Percentiles rank a stretch among this genome's conserved stretches.
These are phyloP conservation scores for Pipistrellus nathusii DNA, from an alignment of 2,797 vertebrate genomes.

Conservation along the genomic window DNA sequence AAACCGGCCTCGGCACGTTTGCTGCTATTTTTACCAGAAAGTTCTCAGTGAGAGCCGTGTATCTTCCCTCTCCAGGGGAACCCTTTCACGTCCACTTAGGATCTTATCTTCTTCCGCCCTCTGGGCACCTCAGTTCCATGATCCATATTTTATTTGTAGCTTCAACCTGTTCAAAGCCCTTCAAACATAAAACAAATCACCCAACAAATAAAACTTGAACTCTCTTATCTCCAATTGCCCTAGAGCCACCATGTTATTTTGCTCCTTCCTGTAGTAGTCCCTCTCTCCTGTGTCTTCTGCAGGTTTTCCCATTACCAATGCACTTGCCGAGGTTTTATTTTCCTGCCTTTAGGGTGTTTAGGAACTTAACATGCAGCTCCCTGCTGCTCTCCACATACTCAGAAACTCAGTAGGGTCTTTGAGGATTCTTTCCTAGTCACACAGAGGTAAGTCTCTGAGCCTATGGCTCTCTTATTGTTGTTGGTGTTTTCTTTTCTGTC, in stretches of 20 bases:
- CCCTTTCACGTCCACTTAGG: background rate
- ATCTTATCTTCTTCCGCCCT: background rate
- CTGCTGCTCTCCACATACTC: background rate
- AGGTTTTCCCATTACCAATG: background rate
- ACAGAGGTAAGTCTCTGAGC: background rate
- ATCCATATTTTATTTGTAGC: background rate
- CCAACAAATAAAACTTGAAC: background rate
- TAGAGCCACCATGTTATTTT: background rate
- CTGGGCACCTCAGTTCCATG: background rate
- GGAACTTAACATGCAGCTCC: background rate
- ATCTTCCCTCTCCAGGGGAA: background rate
- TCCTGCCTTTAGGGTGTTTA: background rate
- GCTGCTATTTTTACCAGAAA: background rate
- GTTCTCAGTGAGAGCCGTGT: background rate
- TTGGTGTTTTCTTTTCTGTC: background rate
- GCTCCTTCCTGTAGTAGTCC: background rate
- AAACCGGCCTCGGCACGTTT: background rate
- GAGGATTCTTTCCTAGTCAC: background rate
- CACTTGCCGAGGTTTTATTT: background rate
- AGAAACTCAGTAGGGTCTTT: background rate
- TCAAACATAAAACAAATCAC: background rate
- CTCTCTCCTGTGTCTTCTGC: background rate
- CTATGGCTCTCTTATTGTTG: background rate
- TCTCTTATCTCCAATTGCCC: background rate
- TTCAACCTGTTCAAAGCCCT: conserved; percentile 4